Evolutionary conservation across 2,797 vertebrate species (phyloP), one percentile per base, ranked within the genome.

Genomic region (Argentina silus): DNA sequence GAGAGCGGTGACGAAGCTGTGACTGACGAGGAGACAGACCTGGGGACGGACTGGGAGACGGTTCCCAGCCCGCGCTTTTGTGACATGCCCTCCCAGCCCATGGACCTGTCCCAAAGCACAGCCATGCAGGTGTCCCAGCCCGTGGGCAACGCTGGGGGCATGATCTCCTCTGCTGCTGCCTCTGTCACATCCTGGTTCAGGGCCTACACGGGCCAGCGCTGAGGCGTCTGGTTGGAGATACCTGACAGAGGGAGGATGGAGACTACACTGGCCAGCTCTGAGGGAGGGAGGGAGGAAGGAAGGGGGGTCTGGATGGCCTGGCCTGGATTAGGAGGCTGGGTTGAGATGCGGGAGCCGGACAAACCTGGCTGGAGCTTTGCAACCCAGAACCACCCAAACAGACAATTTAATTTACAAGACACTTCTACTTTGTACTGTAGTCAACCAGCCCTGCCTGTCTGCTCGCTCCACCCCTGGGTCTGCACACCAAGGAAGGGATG

Each of bases 11-110:
- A 98, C 0, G 97, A 99, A 77, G 92, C 48, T 0, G 77, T 97
- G 69, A 97, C 95, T 0, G 97, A 99, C 0, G 97, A 99, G 67
- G 97, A 99, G 88, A 99, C 97, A 0, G 97, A 99, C 92, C 92
- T 99, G 60, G 98, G 98, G 70, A 98, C 95, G 0, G 97, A 99
- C 91, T 99, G 98, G 97, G 98, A 99, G 94, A 99, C 98, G 0
- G 94, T 99, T 77, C 98, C 97, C 0, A 99, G 97, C 78, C 97
- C 97, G 0, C 93, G 96, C 0, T 99, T 99, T 88, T 99, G 96
- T 9, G 97, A 99, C 45, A 99, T 99, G 89, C 98, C 98, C 5
- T 99, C 98, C 0, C 96, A 99, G 93, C 89, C 96, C 1, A 95
- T 93, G 91, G 98, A 99, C 79, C 92, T 96, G 69, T 95, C 96